Base-by-base conservation (phyloP, 37 sponge, comb jelly and placozoan species). In the Cliona cf. orientalis region DNA sequence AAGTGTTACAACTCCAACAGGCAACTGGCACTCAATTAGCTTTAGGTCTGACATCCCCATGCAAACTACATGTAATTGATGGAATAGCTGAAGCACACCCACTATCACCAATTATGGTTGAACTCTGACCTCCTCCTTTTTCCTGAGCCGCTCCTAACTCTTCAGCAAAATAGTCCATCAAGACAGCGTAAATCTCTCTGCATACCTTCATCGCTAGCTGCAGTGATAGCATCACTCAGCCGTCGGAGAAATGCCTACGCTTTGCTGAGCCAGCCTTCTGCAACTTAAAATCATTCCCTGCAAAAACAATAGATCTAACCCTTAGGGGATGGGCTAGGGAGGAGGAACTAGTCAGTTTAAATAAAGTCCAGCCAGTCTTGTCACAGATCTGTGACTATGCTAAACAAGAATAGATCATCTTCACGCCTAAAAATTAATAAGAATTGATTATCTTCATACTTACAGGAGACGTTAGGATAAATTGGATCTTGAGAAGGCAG, bases 391-490 rank as follows among this genome's bases (percentile, higher is more conserved):
- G n/a, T n/a, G n/a, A n/a, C n/a, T n/a, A n/a, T n/a, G n/a, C n/a
- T n/a, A n/a, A n/a, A n/a, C n/a, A n/a, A n/a, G n/a, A n/a, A n/a
- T n/a, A n/a, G n/a, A n/a, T n/a, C n/a, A n/a, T n/a, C n/a, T n/a
- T n/a, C n/a, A n/a, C n/a, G n/a, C n/a, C n/a, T n/a, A n/a, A n/a
- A n/a, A n/a, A n/a, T n/a, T n/a, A n/a, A n/a, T n/a, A n/a, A n/a
- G n/a, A n/a, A n/a, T n/a, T n/a, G n/a, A n/a, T n/a, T n/a, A n/a
- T n/a, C n/a, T n/a, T n/a, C n/a, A n/a, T 1, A 76, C 85, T 69
- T 35, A 84, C 85, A 76, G 32, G 79, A 69, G 33, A 76, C 69
- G 62, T 85, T 85, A 0, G 86, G 86, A 68, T 76, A 71, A 11
- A 85, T 58, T 7, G 78, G 32, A 26, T 69, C 78, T 1, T 67